phyloP scores from a whole-genome alignment of 1,140 invertebrate genomes.

The Myzus persicae region DNA sequence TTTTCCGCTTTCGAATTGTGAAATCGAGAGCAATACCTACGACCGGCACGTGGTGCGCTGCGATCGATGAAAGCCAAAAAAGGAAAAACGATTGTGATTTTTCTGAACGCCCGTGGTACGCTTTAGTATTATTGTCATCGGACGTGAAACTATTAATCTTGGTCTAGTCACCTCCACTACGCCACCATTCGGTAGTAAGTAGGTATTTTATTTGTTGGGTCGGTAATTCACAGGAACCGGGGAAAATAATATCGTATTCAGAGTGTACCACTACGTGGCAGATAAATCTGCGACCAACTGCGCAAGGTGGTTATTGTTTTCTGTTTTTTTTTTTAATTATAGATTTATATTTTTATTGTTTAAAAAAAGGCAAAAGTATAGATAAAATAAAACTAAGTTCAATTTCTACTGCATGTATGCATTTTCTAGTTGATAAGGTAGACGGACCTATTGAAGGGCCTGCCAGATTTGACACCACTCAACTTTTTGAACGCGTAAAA shows the following conservation, averaged over 20 bases:
- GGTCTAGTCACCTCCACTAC: not conserved
- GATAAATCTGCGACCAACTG: not conserved
- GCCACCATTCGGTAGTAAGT: not conserved
- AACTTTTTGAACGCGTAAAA: not conserved
- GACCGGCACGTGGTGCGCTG: too few relatives aligned
- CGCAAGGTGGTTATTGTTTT: not conserved
- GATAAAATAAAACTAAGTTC: not conserved
- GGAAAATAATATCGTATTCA: not conserved
- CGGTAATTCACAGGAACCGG: not conserved
- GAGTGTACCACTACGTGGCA: not conserved
- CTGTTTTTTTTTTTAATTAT: not conserved
- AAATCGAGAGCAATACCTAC: not conserved
- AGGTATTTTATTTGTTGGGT: conserved; percentile 7
- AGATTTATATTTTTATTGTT: not conserved
- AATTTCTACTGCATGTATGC: not conserved
- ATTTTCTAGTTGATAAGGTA: not conserved
- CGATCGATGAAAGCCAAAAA: not conserved
- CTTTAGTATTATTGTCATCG: not conserved
- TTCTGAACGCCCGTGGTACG: not conserved
- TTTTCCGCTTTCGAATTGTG: not conserved
- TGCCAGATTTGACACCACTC: not conserved
- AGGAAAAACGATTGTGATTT: not conserved
- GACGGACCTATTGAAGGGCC: not conserved
- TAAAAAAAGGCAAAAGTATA: not conserved
- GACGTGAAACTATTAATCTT: conserved; percentile 30